Evolutionary conservation across 2,888 invertebrate species (phyloP), one percentile per base, ranked within the genome.

Genomic region (Lycia hirtaria): DNA sequence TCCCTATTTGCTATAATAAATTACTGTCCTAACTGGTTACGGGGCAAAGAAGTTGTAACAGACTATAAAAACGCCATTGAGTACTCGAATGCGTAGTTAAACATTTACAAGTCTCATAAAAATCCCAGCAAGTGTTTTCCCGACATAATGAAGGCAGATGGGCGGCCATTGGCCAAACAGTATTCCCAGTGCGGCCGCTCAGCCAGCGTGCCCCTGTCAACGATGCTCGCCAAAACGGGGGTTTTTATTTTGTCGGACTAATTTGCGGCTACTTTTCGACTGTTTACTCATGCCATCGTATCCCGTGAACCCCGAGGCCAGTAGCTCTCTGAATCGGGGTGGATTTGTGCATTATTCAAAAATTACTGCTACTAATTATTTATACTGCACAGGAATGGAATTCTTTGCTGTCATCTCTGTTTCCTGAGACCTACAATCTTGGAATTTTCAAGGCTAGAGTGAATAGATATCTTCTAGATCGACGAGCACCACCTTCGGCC

Each of bases 201-300:
- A 64, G 72, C 56, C 71, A n/a, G n/a, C n/a, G 67, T 73, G 65
- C 82, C 80, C 79, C 76, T 80, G 83, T 78, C 81, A 78, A 71
- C 66, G 67, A 64, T 68, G 64, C 67, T 66, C 72, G 73, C 71
- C 76, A 78, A 78, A 82, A 80, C 76, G 74, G 71, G 72, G 73
- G 69, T 62, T 77, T 82, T 84, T 85, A 80, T 81, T 85, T 83
- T 83, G 73, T 68, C 71, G 66, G 70, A 73, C 80, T 83, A 83
- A 85, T 86, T 85, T 82, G 81, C 80, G 81, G 81, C 80, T 76
- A 75, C 74, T 78, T 72, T 77, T 76, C 72, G 73, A 72, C 65
- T 73, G 70, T 73, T 73, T 67, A 58, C 55, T 55, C 65, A 58
- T 55, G 58, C 64, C n/a, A n/a, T n/a, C n/a, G n/a, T n/a, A n/a